Evolutionary conservation across 2,888 invertebrate genomes (phyloP), one percentile per base, ranked within the genome.

Genomic region (Apotomis capreana): DNA sequence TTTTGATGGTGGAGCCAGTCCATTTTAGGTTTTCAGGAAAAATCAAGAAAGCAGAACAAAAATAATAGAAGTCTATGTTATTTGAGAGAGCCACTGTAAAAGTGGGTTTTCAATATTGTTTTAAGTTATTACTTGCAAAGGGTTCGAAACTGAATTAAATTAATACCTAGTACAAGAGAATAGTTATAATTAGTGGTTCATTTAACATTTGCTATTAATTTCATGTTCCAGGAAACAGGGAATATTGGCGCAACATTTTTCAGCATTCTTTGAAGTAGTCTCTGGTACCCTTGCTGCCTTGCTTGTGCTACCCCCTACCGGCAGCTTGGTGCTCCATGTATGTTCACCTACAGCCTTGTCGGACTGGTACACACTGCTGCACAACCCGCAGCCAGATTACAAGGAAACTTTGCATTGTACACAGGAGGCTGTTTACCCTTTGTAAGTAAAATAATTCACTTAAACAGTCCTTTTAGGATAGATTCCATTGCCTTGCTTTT

Each of bases 381-480:
- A 98, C 83, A 99, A 99, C 91, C 99, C 99, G 5, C 96, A 95
- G 77, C 98, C 98, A 0, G 97, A 98, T 88, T 99, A 98, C 89
- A 96, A 97, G 72, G 95, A 95, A 75, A 96, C 96, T 15, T 88
- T 99, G 68, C 96, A 98, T 89, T 99, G 99, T 88, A 98, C 99
- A 0, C 98, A 99, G 84, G 99, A 99, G 91, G 98, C 99, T 70
- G 99, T 99, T 0, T 99, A 98, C 94, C 99, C 99, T 59, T 91
- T 99, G 98, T 99, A 94, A 95, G 96, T 94, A 62, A 55, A 13
- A 65, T 60, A 0, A 57, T 4, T 26, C 36, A 26, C 26, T 26
- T 2, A 26, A 26, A 26, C 26, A 26, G 26, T 26, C 26, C 26
- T 26, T 2, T 26, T 2, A 26, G 26, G 26, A 26, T 26, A 26